Evolutionary conservation across 2,888 invertebrate species (phyloP).

Genomic region (Mythimna vitellina): DNA sequence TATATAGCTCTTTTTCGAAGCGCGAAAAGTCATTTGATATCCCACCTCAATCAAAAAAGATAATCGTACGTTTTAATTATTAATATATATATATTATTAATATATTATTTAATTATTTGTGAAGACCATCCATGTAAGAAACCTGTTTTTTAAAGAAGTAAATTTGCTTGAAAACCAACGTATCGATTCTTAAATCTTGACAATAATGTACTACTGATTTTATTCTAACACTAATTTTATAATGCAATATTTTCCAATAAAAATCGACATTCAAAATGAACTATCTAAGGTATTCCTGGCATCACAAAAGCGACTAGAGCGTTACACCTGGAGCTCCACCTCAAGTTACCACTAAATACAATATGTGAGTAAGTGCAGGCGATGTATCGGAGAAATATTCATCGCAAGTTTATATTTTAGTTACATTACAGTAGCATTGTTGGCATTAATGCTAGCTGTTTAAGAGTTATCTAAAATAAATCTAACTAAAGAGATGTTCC

Average conservation of each 20-base stretch:
- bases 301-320: not conserved
- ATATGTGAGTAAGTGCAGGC: conserved; percentile 27
- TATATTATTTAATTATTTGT: too few species aligned
- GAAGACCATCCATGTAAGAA: too few species aligned
- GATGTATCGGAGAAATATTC: conserved; percentile 41
- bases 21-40: too few species aligned
- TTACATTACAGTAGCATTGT: conserved; percentile 53
- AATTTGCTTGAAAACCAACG: not conserved
- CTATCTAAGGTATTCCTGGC: not conserved
- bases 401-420: conserved; percentile 42
- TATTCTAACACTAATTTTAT: not conserved
- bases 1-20: too few species aligned
- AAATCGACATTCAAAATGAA: not conserved
- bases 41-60: too few species aligned
- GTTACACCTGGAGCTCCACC: not conserved
- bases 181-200: not conserved
- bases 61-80: too few species aligned
- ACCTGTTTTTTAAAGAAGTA: not conserved
- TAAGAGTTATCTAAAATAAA: conserved; percentile 36
- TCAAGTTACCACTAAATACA: conserved; percentile 21
- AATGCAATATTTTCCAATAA: not conserved
- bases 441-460: conserved; percentile 47
- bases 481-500: conserved; percentile 91
- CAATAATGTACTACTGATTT: not conserved
- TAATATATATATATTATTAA: too few species aligned